phyloP scores from a whole-genome alignment of 1,140 invertebrate species.

The Meteorus sp. region DNA sequence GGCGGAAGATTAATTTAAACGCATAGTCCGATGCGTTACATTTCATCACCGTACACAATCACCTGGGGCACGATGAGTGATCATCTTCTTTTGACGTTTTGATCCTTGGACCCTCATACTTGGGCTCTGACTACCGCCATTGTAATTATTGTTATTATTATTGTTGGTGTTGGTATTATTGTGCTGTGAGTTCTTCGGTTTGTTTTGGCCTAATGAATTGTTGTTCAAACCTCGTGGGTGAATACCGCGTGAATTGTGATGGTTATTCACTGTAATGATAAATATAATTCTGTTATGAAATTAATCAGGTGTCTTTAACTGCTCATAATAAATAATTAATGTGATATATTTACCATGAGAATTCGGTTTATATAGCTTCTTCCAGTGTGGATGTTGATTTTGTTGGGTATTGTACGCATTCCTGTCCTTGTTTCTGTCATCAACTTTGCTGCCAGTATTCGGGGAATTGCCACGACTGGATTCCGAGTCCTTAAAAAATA shows the following conservation, averaged over 20 bases:
- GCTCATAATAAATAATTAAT: too few species aligned
- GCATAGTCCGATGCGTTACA: slow-evolving; percentile 26
- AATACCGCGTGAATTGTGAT: slow-evolving; percentile 45
- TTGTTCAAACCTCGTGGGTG: slow-evolving; percentile 51
- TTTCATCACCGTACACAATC: slow-evolving; percentile 59
- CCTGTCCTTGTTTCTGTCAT: slow-evolving; percentile 52
- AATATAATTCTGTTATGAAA: too few species aligned
- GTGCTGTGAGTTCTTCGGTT: slow-evolving; percentile 47
- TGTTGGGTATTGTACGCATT: slow-evolving; percentile 51
- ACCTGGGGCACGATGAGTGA: slow-evolving; percentile 45
- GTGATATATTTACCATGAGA: slow-evolving; percentile 51
- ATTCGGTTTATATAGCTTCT: slow-evolving; percentile 51
- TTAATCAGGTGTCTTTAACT: slow-evolving; percentile 4
- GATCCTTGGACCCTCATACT: slow-evolving; percentile 42
- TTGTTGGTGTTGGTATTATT: slow-evolving; percentile 16
- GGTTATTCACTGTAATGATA: slow-evolving; percentile 44
- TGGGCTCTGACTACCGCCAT: slow-evolving; percentile 46
- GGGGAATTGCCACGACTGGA: slow-evolving; percentile 58
- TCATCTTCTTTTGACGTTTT: slow-evolving; percentile 54
- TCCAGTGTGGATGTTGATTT: slow-evolving; percentile 49
- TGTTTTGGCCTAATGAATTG: slow-evolving; percentile 47
- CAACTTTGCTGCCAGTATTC: slow-evolving; percentile 47
- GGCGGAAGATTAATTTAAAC: neutral
- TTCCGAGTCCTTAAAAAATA: slow-evolving; percentile 53
- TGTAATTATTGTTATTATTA: slow-evolving; percentile 40